Evolutionary conservation across 2,113 vertebrate genomes (phyloP).

Genomic region (Phrynocephalus versicolor): DNA sequence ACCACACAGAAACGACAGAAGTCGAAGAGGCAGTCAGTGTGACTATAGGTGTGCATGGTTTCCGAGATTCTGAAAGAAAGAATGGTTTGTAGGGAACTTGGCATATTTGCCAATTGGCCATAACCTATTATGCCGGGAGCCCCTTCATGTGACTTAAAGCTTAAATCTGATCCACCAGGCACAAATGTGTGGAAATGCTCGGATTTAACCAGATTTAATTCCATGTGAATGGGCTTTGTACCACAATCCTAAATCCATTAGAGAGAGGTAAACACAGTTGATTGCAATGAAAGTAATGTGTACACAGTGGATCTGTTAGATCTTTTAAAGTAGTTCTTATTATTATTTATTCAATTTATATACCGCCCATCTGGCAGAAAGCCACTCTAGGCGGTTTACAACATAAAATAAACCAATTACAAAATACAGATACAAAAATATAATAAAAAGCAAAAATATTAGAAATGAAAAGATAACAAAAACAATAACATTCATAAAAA

Average conservation of each 20-base stretch:
- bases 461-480: no score
- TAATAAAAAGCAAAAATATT: no score
- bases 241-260: not conserved
- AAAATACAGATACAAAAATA: no score
- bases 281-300: not conserved
- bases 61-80: no score
- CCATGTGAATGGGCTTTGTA: not conserved
- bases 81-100: not conserved
- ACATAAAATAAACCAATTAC: no score
- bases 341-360: no score
- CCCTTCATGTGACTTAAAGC: not conserved
- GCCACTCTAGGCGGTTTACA: no score
- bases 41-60: not conserved
- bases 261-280: not conserved
- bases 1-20: no score
- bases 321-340: not conserved
- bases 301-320: not conserved
- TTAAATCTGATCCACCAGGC: not conserved
- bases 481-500: no score
- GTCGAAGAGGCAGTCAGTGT: not conserved
- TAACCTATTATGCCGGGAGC: not conserved
- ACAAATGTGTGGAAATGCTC: not conserved
- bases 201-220: not conserved
- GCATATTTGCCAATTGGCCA: not conserved
- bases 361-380: no score